A percentile compares a stretch with the other conserved stretches of the same genome.
Conservation (phyloP, 2,113 vertebrate species). For the Tachycineta bicolor region DNA sequence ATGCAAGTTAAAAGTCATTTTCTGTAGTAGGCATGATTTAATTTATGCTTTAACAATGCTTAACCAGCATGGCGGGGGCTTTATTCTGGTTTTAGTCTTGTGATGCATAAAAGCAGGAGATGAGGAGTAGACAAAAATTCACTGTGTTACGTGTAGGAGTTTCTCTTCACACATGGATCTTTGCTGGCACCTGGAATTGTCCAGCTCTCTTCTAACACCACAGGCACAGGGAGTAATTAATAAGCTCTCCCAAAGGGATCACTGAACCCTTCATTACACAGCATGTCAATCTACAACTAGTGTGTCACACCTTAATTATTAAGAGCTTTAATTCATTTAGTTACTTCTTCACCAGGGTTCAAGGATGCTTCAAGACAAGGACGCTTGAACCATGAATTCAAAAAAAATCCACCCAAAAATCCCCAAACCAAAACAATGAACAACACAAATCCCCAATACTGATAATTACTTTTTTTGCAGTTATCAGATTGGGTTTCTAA, state of each 20-base stretch:
- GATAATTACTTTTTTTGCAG: background rate
- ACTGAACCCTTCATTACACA: background rate
- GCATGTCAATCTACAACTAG: background rate
- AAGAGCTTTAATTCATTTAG: background rate
- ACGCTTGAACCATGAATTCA: no score
- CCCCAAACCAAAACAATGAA: background rate
- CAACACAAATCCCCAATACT: accelerated
- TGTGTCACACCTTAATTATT: background rate
- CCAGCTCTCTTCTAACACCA: background rate
- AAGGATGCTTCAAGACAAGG: no score
- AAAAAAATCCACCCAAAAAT: background rate
- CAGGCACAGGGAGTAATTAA: background rate
- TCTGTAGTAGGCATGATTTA: background rate
- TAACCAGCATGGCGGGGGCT: background rate
- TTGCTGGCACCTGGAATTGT: background rate
- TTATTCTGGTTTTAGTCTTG: background rate
- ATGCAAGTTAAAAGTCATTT: background rate
- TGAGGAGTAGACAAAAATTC: background rate
- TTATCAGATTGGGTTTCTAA: background rate
- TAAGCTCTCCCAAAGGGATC: background rate
- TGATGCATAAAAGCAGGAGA: background rate
- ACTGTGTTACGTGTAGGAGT: background rate
- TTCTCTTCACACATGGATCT: background rate
- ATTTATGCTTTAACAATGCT: background rate
- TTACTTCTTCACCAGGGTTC: background rate